These are phyloP conservation scores for Synergus umbraculus DNA, from an alignment of 2,888 invertebrate species.

Conservation along the genomic window DNA sequence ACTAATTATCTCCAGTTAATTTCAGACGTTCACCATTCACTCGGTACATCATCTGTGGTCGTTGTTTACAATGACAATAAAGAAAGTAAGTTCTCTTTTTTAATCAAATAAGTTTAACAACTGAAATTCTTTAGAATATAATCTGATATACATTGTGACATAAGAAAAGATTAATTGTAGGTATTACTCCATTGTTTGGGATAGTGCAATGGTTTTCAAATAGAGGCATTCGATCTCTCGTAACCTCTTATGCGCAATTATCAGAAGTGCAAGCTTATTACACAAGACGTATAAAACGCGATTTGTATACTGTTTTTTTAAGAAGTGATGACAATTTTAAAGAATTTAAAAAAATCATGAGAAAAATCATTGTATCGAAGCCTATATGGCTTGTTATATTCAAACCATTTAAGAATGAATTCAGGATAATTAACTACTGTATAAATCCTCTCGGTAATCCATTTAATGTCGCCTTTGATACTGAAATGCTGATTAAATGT, in stretches of 20 bases:
- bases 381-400: slow-evolving; percentile 68
- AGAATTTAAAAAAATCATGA: slow-evolving; percentile 54
- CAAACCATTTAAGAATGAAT: slow-evolving; percentile 33
- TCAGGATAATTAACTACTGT: slow-evolving; percentile 43
- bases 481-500: slow-evolving; percentile 62
- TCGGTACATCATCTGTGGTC: slow-evolving; percentile 20
- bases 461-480: slow-evolving; percentile 58
- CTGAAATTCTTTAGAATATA: background rate
- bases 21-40: background rate
- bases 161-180: background rate
- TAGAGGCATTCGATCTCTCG: background rate
- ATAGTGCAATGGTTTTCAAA: slow-evolving; percentile 2
- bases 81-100: slow-evolving; percentile 16
- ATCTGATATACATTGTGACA: background rate
- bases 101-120: background rate
- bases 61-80: background rate
- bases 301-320: slow-evolving; percentile 16
- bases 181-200: background rate
- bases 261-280: background rate
- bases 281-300: background rate
- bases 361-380: slow-evolving; percentile 50
- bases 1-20: slow-evolving; percentile 17
- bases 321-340: background rate
- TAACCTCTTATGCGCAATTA: slow-evolving; percentile 10
- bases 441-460: slow-evolving; percentile 49